A percentile compares a stretch with the other conserved stretches of the same genome.
phyloP scores from a whole-genome alignment of 2,797 vertebrate species.

The Pseudochirops cupreus region DNA sequence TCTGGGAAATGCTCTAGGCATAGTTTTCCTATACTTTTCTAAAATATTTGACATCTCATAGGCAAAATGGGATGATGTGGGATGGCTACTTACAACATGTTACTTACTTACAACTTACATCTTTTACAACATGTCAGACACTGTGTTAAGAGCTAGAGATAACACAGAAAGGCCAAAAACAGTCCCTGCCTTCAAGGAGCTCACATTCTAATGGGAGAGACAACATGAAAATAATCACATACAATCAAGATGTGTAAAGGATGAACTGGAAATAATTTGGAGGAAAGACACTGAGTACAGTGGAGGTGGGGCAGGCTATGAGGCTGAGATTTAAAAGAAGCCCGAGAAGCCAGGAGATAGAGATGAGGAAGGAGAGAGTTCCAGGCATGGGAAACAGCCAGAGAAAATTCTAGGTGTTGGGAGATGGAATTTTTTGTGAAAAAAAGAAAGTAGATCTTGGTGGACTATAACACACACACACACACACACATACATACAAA shows the following conservation, averaged over 20 bases:
- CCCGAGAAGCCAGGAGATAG: neutral
- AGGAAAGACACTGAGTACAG: neutral
- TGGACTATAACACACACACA: neutral
- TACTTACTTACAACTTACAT: neutral
- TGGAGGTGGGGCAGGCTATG: neutral
- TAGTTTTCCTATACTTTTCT: neutral
- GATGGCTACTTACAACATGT: neutral
- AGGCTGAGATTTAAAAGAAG: neutral
- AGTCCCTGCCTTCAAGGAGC: neutral
- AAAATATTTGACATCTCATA: neutral
- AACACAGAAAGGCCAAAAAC: neutral
- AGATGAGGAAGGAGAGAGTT: neutral
- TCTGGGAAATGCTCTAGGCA: neutral
- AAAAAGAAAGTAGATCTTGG: neutral
- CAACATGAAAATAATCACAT: neutral
- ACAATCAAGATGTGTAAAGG: neutral
- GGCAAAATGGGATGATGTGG: neutral
- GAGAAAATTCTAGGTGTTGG: neutral
- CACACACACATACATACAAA: neutral
- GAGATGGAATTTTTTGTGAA: neutral
- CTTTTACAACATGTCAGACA: neutral
- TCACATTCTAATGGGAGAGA: neutral
- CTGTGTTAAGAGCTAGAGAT: neutral
- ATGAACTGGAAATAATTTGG: neutral
- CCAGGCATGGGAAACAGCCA: neutral